Percentiles rank a stretch among this genome's conserved stretches.
Evolutionary conservation across 1,140 invertebrate species (phyloP).

Genomic region (Trichomalopsis sarcophagae): DNA sequence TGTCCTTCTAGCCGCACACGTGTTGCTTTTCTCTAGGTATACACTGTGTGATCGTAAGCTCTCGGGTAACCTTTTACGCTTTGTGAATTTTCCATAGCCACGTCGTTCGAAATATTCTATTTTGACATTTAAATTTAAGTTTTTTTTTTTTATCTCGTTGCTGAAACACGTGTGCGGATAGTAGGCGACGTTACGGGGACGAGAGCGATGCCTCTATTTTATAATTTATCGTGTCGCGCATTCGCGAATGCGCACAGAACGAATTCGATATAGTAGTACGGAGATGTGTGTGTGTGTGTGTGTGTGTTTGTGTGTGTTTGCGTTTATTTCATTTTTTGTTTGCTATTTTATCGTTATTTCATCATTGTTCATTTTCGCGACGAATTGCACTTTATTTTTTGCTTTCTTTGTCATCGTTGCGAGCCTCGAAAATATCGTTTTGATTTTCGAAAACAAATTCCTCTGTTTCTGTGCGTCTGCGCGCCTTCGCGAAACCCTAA

Average conservation of each 20-base stretch:
- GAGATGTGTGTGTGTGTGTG: background rate
- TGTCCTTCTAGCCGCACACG: background rate
- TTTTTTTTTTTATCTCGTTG: background rate
- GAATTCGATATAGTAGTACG: background rate
- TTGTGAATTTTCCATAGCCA: background rate
- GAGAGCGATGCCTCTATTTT: conserved; percentile 51
- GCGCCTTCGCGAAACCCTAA: conserved; percentile 40
- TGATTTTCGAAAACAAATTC: conserved; percentile 39
- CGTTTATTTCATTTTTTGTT: background rate
- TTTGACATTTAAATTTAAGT: background rate
- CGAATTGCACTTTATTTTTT: conserved; percentile 46
- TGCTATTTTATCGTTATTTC: too few species aligned
- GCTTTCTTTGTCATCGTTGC: conserved; percentile 11
- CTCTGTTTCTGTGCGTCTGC: conserved; percentile 11
- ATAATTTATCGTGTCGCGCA: conserved; percentile 46
- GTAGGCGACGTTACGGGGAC: background rate
- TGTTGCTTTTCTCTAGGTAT: background rate
- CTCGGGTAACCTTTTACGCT: background rate
- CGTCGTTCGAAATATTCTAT: conserved; percentile 7
- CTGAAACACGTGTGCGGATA: background rate
- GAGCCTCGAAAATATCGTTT: conserved; percentile 9
- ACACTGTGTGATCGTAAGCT: background rate
- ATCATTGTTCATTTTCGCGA: conserved; percentile 43
- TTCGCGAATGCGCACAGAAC: conserved; percentile 50
- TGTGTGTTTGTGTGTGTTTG: background rate